Percentiles rank a stretch among this genome's conserved stretches.
Conservation (phyloP, 2,888 invertebrate genomes). For the Aelia acuminata region DNA sequence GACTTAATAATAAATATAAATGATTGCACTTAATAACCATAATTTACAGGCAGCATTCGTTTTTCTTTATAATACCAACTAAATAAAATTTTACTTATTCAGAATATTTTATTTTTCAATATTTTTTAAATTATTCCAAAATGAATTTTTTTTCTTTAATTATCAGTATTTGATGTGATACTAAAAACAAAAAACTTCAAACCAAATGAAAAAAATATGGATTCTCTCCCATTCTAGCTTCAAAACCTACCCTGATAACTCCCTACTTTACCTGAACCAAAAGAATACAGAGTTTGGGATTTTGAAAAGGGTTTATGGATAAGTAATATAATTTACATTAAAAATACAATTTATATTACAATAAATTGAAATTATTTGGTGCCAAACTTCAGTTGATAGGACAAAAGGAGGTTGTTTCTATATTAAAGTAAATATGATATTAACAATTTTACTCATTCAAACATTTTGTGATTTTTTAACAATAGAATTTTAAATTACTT, state of each 20-base stretch:
- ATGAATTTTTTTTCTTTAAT: too few relatives aligned
- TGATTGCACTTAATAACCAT: neutral
- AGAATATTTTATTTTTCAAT: neutral
- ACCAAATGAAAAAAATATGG: too few relatives aligned
- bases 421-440: neutral
- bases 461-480: neutral
- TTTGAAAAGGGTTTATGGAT: neutral
- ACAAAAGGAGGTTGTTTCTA: neutral
- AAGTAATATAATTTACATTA: neutral
- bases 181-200: too few relatives aligned
- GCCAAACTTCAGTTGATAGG: neutral
- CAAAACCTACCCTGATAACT: neutral
- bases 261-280: neutral
- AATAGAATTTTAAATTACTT: too few relatives aligned
- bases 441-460: neutral
- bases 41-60: constrained; percentile 11
- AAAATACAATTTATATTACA: neutral
- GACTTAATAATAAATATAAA: neutral
- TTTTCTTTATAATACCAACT: neutral
- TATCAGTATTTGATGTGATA: too few relatives aligned
- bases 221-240: neutral
- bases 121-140: neutral
- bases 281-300: neutral
- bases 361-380: neutral
- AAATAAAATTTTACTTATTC: neutral